phyloP scores from a whole-genome alignment of 2,113 vertebrate genomes.

The Aptenodytes patagonicus region DNA sequence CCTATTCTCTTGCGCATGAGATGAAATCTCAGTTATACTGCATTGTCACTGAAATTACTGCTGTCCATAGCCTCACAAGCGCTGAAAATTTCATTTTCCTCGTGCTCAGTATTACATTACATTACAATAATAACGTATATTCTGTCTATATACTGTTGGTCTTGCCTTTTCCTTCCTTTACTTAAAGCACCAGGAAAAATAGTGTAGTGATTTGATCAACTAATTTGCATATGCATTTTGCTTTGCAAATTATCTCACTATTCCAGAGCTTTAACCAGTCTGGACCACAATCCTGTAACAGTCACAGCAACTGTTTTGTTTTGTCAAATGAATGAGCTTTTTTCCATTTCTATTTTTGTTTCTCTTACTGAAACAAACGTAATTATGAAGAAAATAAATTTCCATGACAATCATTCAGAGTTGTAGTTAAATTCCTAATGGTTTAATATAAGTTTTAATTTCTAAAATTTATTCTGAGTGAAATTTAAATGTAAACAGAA shows the following conservation, averaged over 20 bases:
- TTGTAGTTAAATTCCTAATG: background rate
- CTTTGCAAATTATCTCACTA: constrained; percentile 38
- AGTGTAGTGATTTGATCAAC: constrained; percentile 2
- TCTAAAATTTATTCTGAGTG: background rate
- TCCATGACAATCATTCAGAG: background rate
- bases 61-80: background rate
- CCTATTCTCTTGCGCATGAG: background rate
- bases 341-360: background rate
- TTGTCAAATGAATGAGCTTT: background rate
- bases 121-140: background rate
- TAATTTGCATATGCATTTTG: constrained; percentile 43
- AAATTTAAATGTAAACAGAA: constrained; percentile 2
- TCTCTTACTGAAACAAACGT: background rate
- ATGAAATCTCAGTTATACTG: background rate
- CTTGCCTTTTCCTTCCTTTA: background rate
- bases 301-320: background rate
- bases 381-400: constrained; percentile 19
- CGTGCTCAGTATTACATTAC: background rate
- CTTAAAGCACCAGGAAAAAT: background rate
- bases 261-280: constrained; percentile 25
- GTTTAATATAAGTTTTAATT: background rate
- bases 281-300: background rate
- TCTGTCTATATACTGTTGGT: background rate
- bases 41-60: background rate
- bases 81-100: background rate